Evolutionary conservation across 2,888 invertebrate species (phyloP).

Genomic region (Eurytoma californica): DNA sequence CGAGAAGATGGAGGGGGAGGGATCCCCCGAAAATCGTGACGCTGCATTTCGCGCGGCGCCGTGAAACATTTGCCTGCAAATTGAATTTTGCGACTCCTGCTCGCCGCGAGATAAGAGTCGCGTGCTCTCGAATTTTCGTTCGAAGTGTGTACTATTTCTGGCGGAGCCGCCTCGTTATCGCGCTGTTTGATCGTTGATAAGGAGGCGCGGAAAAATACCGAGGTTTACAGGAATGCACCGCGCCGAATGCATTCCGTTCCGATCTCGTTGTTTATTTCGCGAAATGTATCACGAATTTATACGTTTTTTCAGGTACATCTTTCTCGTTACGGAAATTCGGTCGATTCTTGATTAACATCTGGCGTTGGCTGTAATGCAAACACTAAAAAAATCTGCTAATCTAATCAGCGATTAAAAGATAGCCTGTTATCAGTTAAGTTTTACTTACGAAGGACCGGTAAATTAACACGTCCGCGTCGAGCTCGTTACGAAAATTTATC

Average conservation of each 20-base stretch:
- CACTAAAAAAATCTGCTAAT: too few species aligned
- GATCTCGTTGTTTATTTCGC: too few species aligned
- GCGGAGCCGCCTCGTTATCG: constrained; percentile 59
- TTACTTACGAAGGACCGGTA: too few species aligned
- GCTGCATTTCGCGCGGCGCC: constrained; percentile 39
- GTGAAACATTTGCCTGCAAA: constrained; percentile 51
- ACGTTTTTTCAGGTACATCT: too few species aligned
- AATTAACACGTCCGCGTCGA: too few species aligned
- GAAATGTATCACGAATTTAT: too few species aligned
- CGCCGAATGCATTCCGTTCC: not conserved
- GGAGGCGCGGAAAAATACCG: constrained; percentile 59
- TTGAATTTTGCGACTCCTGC: constrained; percentile 50
- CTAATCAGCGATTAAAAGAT: too few species aligned
- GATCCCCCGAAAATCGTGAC: constrained; percentile 44
- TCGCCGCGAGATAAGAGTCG: constrained; percentile 41
- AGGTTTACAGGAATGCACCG: not conserved
- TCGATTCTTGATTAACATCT: too few species aligned
- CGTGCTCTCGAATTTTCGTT: constrained; percentile 22
- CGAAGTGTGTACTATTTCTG: constrained; percentile 31
- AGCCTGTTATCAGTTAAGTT: too few species aligned
- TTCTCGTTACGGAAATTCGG: too few species aligned
- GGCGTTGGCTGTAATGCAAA: too few species aligned
- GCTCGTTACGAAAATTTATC: too few species aligned
- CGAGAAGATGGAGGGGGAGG: not conserved
- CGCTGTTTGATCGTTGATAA: constrained; percentile 67